Evolutionary conservation across 2,797 vertebrate genomes (phyloP).

Genomic region (Myotis myotis): DNA sequence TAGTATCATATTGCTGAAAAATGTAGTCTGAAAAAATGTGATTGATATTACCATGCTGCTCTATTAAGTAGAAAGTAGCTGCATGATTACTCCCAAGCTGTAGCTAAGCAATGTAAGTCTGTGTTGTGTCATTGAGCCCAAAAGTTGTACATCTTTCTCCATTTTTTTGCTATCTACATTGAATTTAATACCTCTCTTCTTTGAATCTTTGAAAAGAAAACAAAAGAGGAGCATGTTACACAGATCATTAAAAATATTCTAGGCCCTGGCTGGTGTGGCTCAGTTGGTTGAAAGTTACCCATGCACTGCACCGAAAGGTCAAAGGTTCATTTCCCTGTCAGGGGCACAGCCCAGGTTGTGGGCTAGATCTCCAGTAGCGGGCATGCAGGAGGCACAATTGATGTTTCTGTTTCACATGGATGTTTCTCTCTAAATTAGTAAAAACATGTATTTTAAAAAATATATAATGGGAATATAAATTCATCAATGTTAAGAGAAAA

Average conservation of each 20-base stretch:
- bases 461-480: background rate
- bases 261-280: background rate
- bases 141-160: background rate
- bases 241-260: background rate
- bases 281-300: background rate
- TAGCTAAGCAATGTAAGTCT: background rate
- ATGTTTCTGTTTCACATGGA: too few relatives aligned
- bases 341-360: too few relatives aligned
- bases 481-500: background rate
- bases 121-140: background rate
- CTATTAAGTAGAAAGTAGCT: background rate
- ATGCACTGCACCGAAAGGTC: background rate
- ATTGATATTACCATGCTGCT: background rate
- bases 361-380: too few relatives aligned
- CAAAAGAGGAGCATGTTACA: background rate
- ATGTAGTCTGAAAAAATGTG: background rate
- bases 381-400: too few relatives aligned
- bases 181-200: background rate
- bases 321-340: background rate
- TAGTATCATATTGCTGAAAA: background rate
- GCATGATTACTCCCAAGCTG: background rate
- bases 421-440: too few relatives aligned
- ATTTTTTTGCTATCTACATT: background rate
- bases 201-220: background rate
- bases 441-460: too few relatives aligned